Percentiles rank a stretch among this genome's conserved stretches.
These are phyloP conservation scores for Bubo bubo DNA, from an alignment of 2,113 vertebrate species.

Conservation along the genomic window DNA sequence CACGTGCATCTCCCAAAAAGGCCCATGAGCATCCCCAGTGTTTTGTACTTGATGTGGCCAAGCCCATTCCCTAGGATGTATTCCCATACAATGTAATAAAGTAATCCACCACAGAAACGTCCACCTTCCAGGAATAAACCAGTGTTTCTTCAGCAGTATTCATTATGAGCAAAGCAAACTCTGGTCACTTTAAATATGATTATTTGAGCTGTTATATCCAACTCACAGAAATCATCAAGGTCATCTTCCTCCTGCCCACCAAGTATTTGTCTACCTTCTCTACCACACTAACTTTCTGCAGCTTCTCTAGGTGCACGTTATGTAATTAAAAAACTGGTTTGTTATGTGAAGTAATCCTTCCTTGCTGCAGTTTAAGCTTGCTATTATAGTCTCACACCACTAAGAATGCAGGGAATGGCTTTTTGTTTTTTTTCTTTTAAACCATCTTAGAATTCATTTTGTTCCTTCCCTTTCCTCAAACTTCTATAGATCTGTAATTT, in stretches of 20 bases:
- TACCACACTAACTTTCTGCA: background rate
- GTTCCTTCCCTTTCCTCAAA: background rate
- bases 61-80: background rate
- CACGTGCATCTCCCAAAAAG: background rate
- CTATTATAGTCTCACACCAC: background rate
- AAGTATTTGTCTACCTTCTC: background rate
- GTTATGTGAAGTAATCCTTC: background rate
- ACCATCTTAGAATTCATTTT: background rate
- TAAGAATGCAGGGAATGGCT: accelerated
- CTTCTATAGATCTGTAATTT: background rate
- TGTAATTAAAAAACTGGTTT: background rate
- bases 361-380: background rate
- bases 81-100: background rate
- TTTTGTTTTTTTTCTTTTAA: background rate
- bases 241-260: background rate
- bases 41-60: background rate
- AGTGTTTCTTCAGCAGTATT: background rate
- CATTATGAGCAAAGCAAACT: background rate
- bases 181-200: background rate
- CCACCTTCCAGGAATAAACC: background rate
- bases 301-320: background rate
- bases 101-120: background rate
- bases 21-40: background rate
- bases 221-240: background rate
- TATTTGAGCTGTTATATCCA: background rate